These are phyloP conservation scores for Phyllostomus discolor DNA, from an alignment of 2,113 vertebrate species.

Conservation along the genomic window DNA sequence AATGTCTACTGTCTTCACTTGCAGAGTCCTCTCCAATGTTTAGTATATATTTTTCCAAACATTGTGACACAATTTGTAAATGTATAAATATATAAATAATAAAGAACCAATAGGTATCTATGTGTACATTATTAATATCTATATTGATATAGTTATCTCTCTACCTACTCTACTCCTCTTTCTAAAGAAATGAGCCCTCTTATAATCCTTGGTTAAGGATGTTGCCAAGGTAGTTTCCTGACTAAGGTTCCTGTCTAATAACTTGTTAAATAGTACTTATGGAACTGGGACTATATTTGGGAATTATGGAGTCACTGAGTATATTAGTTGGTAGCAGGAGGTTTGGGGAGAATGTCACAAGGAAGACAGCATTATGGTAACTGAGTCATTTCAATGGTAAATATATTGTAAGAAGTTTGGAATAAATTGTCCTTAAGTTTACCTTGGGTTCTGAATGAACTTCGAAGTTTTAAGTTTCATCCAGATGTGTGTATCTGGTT, in stretches of 20 bases:
- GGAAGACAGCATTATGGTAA: background rate
- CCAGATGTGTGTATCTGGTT: background rate
- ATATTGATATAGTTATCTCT: background rate
- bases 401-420: background rate
- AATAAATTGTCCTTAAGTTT: background rate
- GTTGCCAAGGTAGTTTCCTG: background rate
- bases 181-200: background rate
- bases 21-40: background rate
- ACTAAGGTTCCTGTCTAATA: background rate
- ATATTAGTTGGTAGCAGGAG: background rate
- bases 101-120: background rate
- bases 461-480: background rate
- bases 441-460: background rate
- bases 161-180: background rate
- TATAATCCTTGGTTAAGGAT: background rate
- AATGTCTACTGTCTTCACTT: background rate
- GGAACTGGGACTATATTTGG: background rate
- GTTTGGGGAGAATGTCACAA: background rate
- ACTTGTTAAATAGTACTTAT: background rate
- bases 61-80: background rate
- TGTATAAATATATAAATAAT: background rate
- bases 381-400: background rate
- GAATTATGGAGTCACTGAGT: background rate
- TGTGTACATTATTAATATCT: background rate
- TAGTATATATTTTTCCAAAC: background rate